Evolutionary conservation across 2,113 vertebrate genomes (phyloP).

Genomic region (Australoheros scitulus): DNA sequence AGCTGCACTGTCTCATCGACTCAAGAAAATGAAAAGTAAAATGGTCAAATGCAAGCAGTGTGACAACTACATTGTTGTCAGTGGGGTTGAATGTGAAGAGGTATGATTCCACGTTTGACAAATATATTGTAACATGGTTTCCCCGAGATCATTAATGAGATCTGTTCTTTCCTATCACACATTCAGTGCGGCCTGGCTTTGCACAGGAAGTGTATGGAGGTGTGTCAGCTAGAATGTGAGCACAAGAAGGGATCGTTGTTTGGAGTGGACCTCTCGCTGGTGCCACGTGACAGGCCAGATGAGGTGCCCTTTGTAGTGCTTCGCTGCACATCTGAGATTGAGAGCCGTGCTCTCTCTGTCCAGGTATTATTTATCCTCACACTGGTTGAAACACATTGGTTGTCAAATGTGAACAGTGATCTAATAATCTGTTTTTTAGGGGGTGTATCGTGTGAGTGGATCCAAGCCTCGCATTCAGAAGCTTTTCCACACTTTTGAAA

Average conservation of each 20-base stretch:
- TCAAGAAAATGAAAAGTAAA: conserved; percentile 86
- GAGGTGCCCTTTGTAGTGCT: conserved; percentile 88
- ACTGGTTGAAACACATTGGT: neutral
- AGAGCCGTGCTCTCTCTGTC: conserved; percentile 85
- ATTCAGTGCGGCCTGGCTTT: conserved; percentile 87
- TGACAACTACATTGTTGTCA: conserved; percentile 90
- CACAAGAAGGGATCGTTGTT: conserved; percentile 84
- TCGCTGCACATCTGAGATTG: conserved; percentile 88
- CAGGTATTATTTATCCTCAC: conserved; percentile 78
- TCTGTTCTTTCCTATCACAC: neutral
- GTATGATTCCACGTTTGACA: conserved; percentile 66
- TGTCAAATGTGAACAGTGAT: neutral
- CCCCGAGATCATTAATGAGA: neutral
- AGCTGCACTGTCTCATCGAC: conserved; percentile 86
- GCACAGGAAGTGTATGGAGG: conserved; percentile 93
- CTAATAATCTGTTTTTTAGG: conserved; percentile 71
- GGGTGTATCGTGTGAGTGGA: conserved; percentile 91
- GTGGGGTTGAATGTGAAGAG: conserved; percentile 91
- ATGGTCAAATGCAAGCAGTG: conserved; percentile 92
- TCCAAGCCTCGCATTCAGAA: conserved; percentile 90
- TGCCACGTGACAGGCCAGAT: conserved; percentile 79
- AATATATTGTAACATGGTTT: neutral
- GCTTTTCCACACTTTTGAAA: conserved; percentile 90
- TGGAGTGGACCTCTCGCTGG: conserved; percentile 81
- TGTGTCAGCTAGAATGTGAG: conserved; percentile 86